phyloP scores from a whole-genome alignment of 2,797 vertebrate genomes.

The Thamnophis elegans region DNA sequence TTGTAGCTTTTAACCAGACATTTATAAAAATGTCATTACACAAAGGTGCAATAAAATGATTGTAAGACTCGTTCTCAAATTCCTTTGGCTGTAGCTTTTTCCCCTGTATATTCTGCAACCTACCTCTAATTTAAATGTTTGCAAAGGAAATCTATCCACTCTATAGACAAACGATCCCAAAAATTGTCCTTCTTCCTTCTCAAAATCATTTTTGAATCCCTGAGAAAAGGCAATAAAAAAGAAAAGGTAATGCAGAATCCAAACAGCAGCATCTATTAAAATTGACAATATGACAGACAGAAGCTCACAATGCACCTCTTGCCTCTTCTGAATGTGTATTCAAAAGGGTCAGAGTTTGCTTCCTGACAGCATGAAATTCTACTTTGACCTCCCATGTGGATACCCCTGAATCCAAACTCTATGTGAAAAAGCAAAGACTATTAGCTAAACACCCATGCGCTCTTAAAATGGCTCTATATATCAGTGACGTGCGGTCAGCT shows the following conservation, averaged over 20 bases:
- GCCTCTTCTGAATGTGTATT: neutral
- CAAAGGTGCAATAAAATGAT: neutral
- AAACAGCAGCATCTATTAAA: neutral
- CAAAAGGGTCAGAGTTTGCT: neutral
- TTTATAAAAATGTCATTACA: neutral
- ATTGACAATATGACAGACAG: neutral
- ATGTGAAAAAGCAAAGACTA: neutral
- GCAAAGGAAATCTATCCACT: neutral
- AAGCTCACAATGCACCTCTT: neutral
- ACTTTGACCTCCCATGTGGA: neutral
- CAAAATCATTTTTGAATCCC: slow-evolving; percentile 12
- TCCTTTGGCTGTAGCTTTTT: neutral
- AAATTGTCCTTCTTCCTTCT: slow-evolving; percentile 19
- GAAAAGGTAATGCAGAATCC: neutral
- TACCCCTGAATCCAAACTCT: neutral
- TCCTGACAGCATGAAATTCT: neutral
- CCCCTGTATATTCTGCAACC: neutral
- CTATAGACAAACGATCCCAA: neutral
- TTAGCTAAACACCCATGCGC: neutral
- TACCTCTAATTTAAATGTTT: slow-evolving; percentile 22
- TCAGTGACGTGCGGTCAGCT: too few species aligned
- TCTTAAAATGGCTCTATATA: neutral
- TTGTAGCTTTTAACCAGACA: neutral
- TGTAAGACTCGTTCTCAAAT: neutral
- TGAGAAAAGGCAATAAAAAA: neutral